Percentiles rank a stretch among this genome's conserved stretches.
phyloP scores from a whole-genome alignment of 2,797 vertebrate genomes.

The Salarias fasciatus region DNA sequence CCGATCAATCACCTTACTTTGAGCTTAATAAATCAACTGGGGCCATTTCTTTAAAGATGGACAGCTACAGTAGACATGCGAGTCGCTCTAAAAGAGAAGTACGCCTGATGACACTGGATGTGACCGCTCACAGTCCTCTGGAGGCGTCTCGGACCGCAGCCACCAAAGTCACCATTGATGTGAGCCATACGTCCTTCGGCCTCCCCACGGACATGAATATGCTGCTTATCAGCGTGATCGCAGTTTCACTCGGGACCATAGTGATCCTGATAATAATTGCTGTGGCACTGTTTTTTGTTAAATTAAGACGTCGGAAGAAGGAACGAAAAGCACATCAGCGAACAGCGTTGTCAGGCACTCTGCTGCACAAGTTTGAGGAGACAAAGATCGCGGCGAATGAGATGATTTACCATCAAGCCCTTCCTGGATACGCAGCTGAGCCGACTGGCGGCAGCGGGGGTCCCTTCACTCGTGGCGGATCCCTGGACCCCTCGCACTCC shows the following conservation, averaged over 20 bases:
- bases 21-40: slow-evolving; percentile 93
- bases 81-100: slow-evolving; percentile 88
- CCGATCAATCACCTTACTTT: slow-evolving; percentile 89
- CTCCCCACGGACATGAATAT: slow-evolving; percentile 89
- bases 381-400: slow-evolving; percentile 82
- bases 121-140: slow-evolving; percentile 91
- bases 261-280: slow-evolving; percentile 90
- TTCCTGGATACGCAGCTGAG: slow-evolving; percentile 88
- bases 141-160: slow-evolving; percentile 86
- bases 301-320: slow-evolving; percentile 83
- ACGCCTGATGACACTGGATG: slow-evolving; percentile 89
- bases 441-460: slow-evolving; percentile 75
- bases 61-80: slow-evolving; percentile 81
- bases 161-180: slow-evolving; percentile 87
- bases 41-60: slow-evolving; percentile 88
- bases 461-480: slow-evolving; percentile 91
- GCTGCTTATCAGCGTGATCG: slow-evolving; percentile 92
- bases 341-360: slow-evolving; percentile 77
- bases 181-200: slow-evolving; percentile 93
- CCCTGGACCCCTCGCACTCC: slow-evolving; percentile 96
- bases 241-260: slow-evolving; percentile 91
- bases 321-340: slow-evolving; percentile 75
- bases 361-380: slow-evolving; percentile 91
- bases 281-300: slow-evolving; percentile 90
- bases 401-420: slow-evolving; percentile 94